Evolutionary conservation across 2,888 invertebrate genomes (phyloP).

Genomic region (Drosophila mulleri): DNA sequence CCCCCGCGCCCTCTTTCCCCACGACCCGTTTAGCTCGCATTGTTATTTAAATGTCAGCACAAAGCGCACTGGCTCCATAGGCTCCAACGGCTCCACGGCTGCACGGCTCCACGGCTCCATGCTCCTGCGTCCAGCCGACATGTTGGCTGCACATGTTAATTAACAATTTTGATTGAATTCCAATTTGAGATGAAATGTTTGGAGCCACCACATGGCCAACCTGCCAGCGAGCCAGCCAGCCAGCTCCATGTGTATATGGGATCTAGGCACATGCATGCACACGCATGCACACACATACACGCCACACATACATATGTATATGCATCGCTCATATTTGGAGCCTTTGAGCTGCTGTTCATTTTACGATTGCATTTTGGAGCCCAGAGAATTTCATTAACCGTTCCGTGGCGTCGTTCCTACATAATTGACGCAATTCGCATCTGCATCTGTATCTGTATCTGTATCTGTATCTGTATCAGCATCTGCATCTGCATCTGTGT

Average conservation of each 20-base stretch:
- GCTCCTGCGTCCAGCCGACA: constrained; percentile 9
- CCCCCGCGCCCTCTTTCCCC: neutral
- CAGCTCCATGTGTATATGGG: neutral
- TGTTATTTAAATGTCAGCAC: constrained; percentile 62
- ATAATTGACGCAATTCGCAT: constrained; percentile 24
- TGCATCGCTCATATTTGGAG: constrained; percentile 16
- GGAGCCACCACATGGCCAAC: constrained; percentile 18
- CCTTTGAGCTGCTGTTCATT: constrained; percentile 54
- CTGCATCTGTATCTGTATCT: neutral
- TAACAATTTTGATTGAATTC: constrained; percentile 82
- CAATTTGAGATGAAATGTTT: constrained; percentile 72
- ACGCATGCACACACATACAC: no score
- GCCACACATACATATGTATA: neutral
- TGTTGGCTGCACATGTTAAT: constrained; percentile 74
- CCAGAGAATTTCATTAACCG: constrained; percentile 42
- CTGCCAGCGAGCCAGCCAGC: neutral
- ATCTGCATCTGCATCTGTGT: neutral
- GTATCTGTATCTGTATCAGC: neutral
- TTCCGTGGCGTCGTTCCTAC: constrained; percentile 10
- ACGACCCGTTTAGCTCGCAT: constrained; percentile 17
- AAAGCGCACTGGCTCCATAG: constrained; percentile 14
- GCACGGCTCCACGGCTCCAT: neutral
- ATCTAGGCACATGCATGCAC: neutral
- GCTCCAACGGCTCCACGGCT: neutral
- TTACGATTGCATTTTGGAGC: constrained; percentile 34